phyloP scores from a whole-genome alignment of 2,797 vertebrate genomes.

The Gambelia wislizenii region DNA sequence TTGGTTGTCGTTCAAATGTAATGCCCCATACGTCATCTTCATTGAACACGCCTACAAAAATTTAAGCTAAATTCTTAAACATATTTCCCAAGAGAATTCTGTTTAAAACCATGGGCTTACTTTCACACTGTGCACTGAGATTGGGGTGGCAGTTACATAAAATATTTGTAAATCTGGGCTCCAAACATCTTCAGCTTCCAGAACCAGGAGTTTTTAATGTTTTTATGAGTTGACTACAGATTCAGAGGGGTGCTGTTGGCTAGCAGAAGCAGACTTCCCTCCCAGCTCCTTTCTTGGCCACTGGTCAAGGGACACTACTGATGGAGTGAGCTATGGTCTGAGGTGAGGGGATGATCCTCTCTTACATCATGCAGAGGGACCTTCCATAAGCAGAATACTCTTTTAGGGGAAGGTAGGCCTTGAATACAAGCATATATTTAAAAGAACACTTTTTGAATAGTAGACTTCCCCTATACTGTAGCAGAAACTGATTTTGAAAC shows the following conservation, averaged over 20 bases:
- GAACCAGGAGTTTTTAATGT: neutral
- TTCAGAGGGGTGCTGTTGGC: neutral
- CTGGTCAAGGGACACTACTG: neutral
- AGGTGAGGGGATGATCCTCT: neutral
- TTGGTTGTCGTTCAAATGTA: slow-evolving; percentile 26
- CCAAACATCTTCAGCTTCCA: neutral
- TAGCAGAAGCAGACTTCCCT: neutral
- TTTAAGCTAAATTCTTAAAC: neutral
- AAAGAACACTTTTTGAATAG: neutral
- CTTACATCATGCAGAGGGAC: neutral
- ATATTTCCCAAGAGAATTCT: neutral
- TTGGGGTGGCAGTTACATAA: neutral
- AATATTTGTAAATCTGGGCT: neutral
- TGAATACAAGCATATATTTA: neutral
- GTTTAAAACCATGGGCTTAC: neutral
- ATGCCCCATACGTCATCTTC: slow-evolving; percentile 24
- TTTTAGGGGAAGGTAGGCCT: neutral
- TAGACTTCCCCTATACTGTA: neutral
- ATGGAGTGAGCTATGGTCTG: neutral
- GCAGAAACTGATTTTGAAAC: neutral
- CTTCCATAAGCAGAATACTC: neutral
- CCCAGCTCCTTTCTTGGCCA: neutral
- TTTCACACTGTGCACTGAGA: neutral
- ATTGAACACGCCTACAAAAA: slow-evolving; percentile 30
- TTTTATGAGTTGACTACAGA: neutral